A percentile compares a stretch with the other conserved stretches of the same genome.
Evolutionary conservation across 2,797 vertebrate genomes (phyloP).

Genomic region (Arrhamphus sclerolepis): DNA sequence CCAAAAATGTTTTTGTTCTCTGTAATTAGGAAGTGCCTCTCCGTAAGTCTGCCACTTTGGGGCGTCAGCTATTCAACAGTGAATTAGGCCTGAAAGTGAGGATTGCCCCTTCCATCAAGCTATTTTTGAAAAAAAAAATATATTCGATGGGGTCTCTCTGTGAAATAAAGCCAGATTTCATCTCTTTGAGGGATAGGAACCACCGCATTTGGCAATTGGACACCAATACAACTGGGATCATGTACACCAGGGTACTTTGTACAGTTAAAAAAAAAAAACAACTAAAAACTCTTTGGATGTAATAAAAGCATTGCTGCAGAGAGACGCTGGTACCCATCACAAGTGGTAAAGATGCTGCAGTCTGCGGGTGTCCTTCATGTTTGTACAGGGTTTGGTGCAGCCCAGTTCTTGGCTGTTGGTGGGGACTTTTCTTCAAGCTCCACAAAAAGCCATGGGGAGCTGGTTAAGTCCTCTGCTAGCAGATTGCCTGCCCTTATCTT

Average conservation of each 20-base stretch:
- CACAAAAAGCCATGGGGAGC: slow-evolving; percentile 71
- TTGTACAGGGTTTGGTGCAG: slow-evolving; percentile 19
- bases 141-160: slow-evolving; percentile 33
- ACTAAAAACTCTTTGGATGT: slow-evolving; percentile 11
- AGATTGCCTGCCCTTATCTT: slow-evolving; percentile 79
- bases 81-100: slow-evolving; percentile 44
- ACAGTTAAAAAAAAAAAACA: no score
- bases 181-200: slow-evolving; percentile 38
- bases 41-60: slow-evolving; percentile 27
- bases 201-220: slow-evolving; percentile 25
- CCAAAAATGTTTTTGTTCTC: slow-evolving; percentile 41
- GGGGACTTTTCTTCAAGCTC: slow-evolving; percentile 61
- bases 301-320: slow-evolving; percentile 22
- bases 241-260: slow-evolving; percentile 2
- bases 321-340: slow-evolving; percentile 28
- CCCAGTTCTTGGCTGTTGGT: slow-evolving; percentile 27
- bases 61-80: slow-evolving; percentile 18
- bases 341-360: slow-evolving; percentile 4
- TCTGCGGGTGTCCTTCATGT: slow-evolving; percentile 22
- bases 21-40: slow-evolving; percentile 45
- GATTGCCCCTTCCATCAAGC: slow-evolving; percentile 34
- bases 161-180: slow-evolving; percentile 38
- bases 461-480: slow-evolving; percentile 76
- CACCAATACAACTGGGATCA: slow-evolving; percentile 5
- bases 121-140: slow-evolving; percentile 51